Base-by-base conservation (phyloP, 2,113 vertebrate genomes). In the Nibea albiflora region DNA sequence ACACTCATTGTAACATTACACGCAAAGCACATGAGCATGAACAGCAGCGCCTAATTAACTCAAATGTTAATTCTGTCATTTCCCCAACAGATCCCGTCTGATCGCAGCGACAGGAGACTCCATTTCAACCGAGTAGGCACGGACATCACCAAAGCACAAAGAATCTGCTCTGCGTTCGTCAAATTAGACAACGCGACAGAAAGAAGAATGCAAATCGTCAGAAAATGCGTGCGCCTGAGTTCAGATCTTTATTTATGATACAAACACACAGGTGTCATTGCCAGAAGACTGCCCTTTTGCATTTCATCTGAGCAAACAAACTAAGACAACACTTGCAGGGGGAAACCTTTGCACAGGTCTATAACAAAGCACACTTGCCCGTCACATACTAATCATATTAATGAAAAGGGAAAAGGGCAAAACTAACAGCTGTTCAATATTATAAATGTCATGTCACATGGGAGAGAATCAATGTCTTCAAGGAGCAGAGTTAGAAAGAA, bases 61-160 rank as follows among this genome's bases (percentile, higher is more conserved):
- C n/a, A 49, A 42, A 56, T 16, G 0, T 39, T 67, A 4, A 70
- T 28, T 72, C 42, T 60, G 5, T 39, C 4, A 11, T 26, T 20
- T 20, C 20, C n/a, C 61, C 47, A 22, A 70, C 5, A 98, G 97
- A 88, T 96, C 31, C 87, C 39, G 1, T 1, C 90, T 0, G 92
- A 96, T 39, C 94, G 87, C 11, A 73, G 4, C 0, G 97, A 98
- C 69, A n/a, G 3, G 53, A 95, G 96, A 85, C 74, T 97, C 11
- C 90, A 96, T 87, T 96, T 96, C 83, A 90, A 92, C 74, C 89
- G 90, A 20, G 82, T 44, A 67, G 93, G 60, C 77, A 92, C 93
- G 0, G 96, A 97, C 26, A 90, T 98, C 90, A 98, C 95, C 0
- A 94, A n/a, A 81, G 58, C 94, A 95, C 82, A 94, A 85, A 88